Evolutionary conservation across 1,140 invertebrate genomes (phyloP), one percentile per base, ranked within the genome.

Genomic region (Anadara kagoshimensis): DNA sequence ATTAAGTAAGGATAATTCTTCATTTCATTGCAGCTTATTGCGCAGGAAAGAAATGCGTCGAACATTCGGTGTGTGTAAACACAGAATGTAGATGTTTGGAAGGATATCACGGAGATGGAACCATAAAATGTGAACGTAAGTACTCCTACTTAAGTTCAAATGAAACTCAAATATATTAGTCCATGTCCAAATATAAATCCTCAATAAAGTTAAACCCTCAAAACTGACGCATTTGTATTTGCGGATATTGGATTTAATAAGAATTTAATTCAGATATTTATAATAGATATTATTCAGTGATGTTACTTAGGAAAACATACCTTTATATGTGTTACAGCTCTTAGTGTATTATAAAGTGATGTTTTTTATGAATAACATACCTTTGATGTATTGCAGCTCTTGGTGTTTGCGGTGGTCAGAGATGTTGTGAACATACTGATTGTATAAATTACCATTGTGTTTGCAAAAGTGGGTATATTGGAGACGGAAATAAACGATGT

Each of bases 371-470:
- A 16, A 11, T 56, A 59, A 47, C 8, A 47, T 47, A 47, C 16
- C 8, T 47, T 10, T 10, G 8, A 16, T 47, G 45, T 47, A 47
- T 68, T 59, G 29, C 18, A 68, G 53, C 18, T 5, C 22, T 45
- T 29, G 61, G 69, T 12, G 58, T 45, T 49, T 71, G 69, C 49
- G 61, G 57, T 14, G 51, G 57, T 0, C 54, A 61, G n/a, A 53
- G 54, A 0, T 71, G 69, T 24, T 22, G 29, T 22, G 56, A 71
- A 1, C 56, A 71, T 58, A 47, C 69, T n/a, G 24, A 26, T 7
- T 71, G 69, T 67, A n/a, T 67, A 2, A 71, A 71, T 18, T 71
- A 71, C 43, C 59, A 71, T 20, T 71, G 69, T 49, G 69, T 64
- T 14, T 71, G 69, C 53, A 47, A 58, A 29, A 45, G 24, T 1